Evolutionary conservation across 2,113 vertebrate genomes (phyloP).

Genomic region (Formicarius rufipectus): DNA sequence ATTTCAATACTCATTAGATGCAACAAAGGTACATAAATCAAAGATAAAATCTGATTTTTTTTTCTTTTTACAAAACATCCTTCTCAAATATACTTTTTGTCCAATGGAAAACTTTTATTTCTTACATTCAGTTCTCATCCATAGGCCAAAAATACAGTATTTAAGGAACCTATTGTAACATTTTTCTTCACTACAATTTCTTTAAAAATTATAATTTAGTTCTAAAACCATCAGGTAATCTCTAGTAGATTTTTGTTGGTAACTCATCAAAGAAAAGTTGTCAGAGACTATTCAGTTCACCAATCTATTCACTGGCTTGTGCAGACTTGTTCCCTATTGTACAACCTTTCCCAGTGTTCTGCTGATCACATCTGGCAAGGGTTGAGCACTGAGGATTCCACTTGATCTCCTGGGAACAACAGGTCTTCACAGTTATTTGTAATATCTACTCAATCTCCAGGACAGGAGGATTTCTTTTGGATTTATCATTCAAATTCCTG

Average conservation of each 20-base stretch:
- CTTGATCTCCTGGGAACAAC: background rate
- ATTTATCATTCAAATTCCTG: constrained; percentile 1
- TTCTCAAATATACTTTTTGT: background rate
- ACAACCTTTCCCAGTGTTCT: background rate
- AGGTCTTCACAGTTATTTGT: background rate
- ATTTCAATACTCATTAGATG: background rate
- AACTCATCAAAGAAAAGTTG: background rate
- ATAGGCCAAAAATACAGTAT: background rate
- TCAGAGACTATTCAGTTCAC: background rate
- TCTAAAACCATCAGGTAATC: background rate
- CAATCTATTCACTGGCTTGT: background rate
- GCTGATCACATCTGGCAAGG: rapidly evolving
- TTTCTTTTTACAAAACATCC: background rate
- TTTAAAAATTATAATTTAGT: background rate
- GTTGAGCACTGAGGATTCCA: background rate
- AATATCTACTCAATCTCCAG: background rate
- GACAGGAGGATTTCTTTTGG: background rate
- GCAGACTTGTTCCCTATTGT: background rate
- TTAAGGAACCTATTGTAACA: background rate
- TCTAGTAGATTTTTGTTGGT: background rate
- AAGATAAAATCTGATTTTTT: background rate
- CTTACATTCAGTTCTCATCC: background rate
- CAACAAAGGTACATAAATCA: background rate
- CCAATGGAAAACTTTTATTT: background rate
- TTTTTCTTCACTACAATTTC: background rate